Base-by-base conservation (phyloP, 1,140 invertebrate genomes). In the Euura saliciscinereae region DNA sequence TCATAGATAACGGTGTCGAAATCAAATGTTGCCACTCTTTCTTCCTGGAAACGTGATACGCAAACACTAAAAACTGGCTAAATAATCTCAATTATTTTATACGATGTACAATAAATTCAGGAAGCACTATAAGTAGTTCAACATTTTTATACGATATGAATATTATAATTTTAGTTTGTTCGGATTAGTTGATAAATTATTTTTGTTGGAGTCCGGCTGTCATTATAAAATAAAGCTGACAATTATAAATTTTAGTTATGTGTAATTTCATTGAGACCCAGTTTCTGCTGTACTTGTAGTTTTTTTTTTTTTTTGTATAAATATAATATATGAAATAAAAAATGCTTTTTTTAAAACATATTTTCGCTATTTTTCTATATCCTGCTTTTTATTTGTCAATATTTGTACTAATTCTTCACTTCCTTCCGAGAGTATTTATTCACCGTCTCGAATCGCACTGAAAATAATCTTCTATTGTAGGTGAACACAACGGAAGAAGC, bases 401-500 rank as follows among this genome's bases (percentile, higher is more conserved):
- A 59, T 59, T 59, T n/a, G 6, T 59, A 28, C 28, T 28, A 28
- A 28, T 28, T 28, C 28, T 28, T 28, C 28, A 28, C 28, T 28
- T 28, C 28, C 28, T 28, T 28, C 28, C 28, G 28, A 28, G 13
- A 59, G 66, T 0, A 67, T 67, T 8, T 67, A 10, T 10, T 28
- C 42, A 67, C 66, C 10, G 43, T 42, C 8, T 11, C 4, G 3
- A 67, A 13, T 28, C 42, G 4, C 8, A 59, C 51, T 28, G 28
- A 28, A 59, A 11, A 3, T 59, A n/a, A 59, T 59, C 5, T 59
- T 59, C 51, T 44, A 77, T 78, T 77, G 28, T 73, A 79, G 82
- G 76, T 83, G 2, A 73, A 81, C 43, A 82, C 81, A 6, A 78
- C 72, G 7, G 81, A 82, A 72, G 80, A 83, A 68, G 77, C 82